Evolutionary conservation across 2,797 vertebrate species (phyloP).

Genomic region (Sciurus vulgaris): DNA sequence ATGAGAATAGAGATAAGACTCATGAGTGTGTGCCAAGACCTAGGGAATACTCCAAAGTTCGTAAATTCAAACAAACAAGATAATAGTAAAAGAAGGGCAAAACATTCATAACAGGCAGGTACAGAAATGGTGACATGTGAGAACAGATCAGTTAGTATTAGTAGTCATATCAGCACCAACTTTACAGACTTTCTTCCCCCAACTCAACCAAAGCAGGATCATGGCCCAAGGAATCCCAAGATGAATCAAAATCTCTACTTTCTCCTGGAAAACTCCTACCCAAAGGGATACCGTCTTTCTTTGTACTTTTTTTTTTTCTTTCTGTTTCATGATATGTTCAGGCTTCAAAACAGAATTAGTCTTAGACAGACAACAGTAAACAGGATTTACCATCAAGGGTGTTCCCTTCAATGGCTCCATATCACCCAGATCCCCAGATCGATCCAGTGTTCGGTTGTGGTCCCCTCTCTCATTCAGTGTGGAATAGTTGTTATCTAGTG

Average conservation of each 20-base stretch:
- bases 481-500: slow-evolving; percentile 91
- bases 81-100: neutral
- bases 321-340: neutral
- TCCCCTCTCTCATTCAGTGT: slow-evolving; percentile 95
- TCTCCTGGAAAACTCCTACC: slow-evolving; percentile 22
- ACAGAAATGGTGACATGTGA: neutral
- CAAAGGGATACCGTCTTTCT: slow-evolving; percentile 32
- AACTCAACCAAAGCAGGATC: neutral
- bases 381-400: slow-evolving; percentile 88
- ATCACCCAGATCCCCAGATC: slow-evolving; percentile 93
- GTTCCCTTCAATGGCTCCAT: slow-evolving; percentile 91
- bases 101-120: slow-evolving; percentile 5
- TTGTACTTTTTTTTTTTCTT: neutral
- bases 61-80: neutral
- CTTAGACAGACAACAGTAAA: neutral
- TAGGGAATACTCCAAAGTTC: neutral
- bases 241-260: slow-evolving; percentile 31
- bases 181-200: neutral
- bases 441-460: slow-evolving; percentile 94
- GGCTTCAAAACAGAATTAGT: neutral
- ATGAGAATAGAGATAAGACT: slow-evolving; percentile 65
- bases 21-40: neutral
- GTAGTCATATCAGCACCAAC: neutral
- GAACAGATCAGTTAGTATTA: neutral
- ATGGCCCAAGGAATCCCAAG: slow-evolving; percentile 1